A percentile compares a stretch with the other conserved stretches of the same genome.
These are phyloP conservation scores for Otus sunia DNA, from an alignment of 2,113 vertebrate genomes.

Conservation along the genomic window DNA sequence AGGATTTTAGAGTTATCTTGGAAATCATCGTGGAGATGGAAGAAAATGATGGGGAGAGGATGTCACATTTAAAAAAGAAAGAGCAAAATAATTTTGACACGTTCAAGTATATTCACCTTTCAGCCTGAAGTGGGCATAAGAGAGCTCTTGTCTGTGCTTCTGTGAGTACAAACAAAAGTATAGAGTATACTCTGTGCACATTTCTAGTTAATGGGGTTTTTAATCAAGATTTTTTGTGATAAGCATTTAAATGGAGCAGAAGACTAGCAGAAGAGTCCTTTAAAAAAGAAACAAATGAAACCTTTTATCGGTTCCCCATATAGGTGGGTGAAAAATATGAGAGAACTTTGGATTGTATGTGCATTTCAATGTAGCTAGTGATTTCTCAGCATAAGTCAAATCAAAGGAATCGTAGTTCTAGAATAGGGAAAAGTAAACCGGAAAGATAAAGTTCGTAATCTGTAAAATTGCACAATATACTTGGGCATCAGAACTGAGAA, in stretches of 20 bases:
- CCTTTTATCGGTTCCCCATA: neutral
- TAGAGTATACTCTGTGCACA: neutral
- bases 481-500: neutral
- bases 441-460: neutral
- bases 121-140: constrained; percentile 58
- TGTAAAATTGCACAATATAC: neutral
- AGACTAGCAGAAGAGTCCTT: neutral
- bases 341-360: neutral
- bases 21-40: neutral
- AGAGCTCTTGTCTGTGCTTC: constrained; percentile 8
- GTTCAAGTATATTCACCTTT: neutral
- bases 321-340: neutral
- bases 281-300: neutral
- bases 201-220: neutral
- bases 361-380: neutral
- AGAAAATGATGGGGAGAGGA: neutral
- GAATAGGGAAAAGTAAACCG: neutral
- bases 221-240: neutral
- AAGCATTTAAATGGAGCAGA: neutral
- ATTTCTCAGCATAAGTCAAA: neutral
- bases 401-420: neutral
- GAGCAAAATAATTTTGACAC: neutral
- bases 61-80: neutral
- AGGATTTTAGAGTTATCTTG: neutral
- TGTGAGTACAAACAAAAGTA: neutral